A percentile compares a stretch with the other conserved stretches of the same genome.
phyloP scores from a whole-genome alignment of 1,140 invertebrate species.

The Camponotus floridanus region DNA sequence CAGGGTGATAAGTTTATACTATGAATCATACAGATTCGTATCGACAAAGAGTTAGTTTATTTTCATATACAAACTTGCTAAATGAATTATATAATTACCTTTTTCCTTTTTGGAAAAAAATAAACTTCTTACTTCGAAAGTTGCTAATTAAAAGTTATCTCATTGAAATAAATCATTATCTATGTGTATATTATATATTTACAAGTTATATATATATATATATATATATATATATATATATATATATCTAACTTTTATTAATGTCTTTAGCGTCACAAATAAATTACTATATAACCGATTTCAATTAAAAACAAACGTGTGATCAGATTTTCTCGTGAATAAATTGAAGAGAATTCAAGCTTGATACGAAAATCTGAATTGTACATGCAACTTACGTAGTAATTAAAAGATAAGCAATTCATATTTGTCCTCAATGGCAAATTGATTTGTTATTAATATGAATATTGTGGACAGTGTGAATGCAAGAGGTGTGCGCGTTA shows the following conservation, averaged over 20 bases:
- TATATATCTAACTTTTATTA: too few species aligned
- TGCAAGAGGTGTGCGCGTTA: not conserved
- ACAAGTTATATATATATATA: too few species aligned
- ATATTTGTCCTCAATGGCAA: not conserved
- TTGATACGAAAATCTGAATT: not conserved
- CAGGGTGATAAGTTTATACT: slow-evolving; percentile 9
- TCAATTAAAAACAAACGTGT: not conserved
- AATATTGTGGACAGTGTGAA: slow-evolving; percentile 10
- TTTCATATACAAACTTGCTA: not conserved
- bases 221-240: too few species aligned
- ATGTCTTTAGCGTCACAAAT: not conserved
- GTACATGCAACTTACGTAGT: not conserved
- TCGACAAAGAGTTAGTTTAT: not conserved
- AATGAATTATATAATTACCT: not conserved
- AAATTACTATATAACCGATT: not conserved
- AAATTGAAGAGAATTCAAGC: not conserved
- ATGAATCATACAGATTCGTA: slow-evolving; percentile 35
- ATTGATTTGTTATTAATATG: not conserved
- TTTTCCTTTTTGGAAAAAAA: not conserved
- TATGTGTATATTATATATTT: too few species aligned
- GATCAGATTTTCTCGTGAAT: not conserved
- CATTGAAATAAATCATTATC: not conserved
- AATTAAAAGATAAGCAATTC: not conserved
- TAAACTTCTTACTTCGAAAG: not conserved
- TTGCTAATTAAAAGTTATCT: not conserved